A percentile compares a stretch with the other conserved stretches of the same genome.
phyloP scores from a whole-genome alignment of 2,113 vertebrate genomes.

The Aldabrachelys gigantea region DNA sequence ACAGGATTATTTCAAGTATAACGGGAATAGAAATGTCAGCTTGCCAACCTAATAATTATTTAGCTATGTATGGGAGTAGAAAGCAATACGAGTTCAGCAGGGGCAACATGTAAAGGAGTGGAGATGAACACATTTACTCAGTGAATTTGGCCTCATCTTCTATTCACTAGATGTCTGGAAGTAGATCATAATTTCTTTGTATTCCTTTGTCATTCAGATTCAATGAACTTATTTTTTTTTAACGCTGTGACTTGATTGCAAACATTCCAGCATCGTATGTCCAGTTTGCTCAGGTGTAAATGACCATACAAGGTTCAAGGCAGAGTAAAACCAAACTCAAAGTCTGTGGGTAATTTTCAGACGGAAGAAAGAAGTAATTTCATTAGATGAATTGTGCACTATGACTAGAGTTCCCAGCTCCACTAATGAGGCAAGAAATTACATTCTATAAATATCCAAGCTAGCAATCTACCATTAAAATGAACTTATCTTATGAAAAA shows the following conservation, averaged over 20 bases:
- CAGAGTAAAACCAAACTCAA: not conserved
- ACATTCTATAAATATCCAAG: not conserved
- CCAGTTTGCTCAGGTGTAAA: not conserved
- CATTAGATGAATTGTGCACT: not conserved
- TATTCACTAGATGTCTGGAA: not conserved
- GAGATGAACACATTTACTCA: not conserved
- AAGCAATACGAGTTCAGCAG: not conserved
- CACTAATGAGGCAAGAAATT: not conserved
- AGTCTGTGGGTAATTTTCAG: not conserved
- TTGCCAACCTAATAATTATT: not conserved
- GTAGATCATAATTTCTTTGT: not conserved
- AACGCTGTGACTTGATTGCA: not conserved
- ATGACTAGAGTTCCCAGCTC: not conserved
- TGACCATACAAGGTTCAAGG: not conserved
- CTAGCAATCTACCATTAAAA: not conserved
- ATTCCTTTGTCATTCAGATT: not conserved
- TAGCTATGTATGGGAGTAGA: not conserved
- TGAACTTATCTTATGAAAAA: not conserved
- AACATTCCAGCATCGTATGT: not conserved
- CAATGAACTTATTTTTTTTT: not conserved
- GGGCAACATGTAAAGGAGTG: not conserved
- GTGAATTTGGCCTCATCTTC: not conserved
- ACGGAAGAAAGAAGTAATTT: not conserved
- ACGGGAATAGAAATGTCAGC: not conserved
- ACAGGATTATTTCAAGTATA: not conserved